Conservation (phyloP, 2,888 invertebrate species). For the Myopa tessellatipennis region DNA sequence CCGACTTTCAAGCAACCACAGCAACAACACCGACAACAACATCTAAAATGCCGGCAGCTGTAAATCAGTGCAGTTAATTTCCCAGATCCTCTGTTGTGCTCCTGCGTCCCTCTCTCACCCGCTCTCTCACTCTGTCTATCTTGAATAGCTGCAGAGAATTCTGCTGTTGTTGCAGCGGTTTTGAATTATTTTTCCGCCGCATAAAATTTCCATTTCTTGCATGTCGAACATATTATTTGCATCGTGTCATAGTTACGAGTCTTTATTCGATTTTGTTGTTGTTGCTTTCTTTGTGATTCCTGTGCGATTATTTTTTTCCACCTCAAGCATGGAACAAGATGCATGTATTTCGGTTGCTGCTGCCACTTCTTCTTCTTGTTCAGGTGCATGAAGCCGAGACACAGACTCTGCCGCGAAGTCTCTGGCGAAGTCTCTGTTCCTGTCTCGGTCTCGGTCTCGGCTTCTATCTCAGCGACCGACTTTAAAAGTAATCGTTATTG, state of each 20-base stretch:
- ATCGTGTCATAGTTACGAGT: slow-evolving; percentile 16
- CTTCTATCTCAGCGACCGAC: background rate
- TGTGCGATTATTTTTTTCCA: too few species aligned
- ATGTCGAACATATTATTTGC: slow-evolving; percentile 20
- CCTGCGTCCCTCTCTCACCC: background rate
- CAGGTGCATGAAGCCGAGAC: background rate
- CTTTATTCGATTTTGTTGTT: background rate
- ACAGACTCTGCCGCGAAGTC: too few species aligned
- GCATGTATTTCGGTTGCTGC: background rate
- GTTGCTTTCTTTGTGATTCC: background rate
- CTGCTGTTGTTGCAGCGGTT: too few species aligned
- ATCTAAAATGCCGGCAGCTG: too few species aligned
- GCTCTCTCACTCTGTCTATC: too few species aligned
- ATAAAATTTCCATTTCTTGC: slow-evolving; percentile 29
- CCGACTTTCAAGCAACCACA: background rate
- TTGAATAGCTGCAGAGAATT: too few species aligned
- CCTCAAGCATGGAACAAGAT: too few species aligned
- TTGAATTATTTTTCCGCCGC: slow-evolving; percentile 20
- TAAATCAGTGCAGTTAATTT: background rate
- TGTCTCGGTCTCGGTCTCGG: background rate
- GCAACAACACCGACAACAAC: background rate
- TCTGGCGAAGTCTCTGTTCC: too few species aligned
- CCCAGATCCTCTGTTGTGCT: background rate
- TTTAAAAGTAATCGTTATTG: slow-evolving; percentile 36
- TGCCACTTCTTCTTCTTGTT: background rate